Base-by-base conservation (phyloP, 2,797 vertebrate species). In the Agapornis canus region DNA sequence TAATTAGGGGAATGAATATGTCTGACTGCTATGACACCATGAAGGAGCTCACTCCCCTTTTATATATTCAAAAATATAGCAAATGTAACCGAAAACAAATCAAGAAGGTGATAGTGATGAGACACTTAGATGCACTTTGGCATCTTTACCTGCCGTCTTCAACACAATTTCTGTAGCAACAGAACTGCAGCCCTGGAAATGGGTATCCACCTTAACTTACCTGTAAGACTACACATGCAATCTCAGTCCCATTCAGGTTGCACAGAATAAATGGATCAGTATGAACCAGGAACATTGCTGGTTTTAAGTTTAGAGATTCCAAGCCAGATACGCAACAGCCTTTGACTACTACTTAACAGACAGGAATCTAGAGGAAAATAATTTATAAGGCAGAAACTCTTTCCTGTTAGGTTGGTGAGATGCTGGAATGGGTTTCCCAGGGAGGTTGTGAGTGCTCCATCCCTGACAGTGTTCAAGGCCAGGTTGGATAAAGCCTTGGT, bases 61-160 rank as follows among this genome's bases (percentile, higher is more conserved):
- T n/a, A 54, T 35, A 42, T 39, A 47, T 40, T 73, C 32, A 5
- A 75, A 71, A 81, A 57, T 5, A 27, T 2, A 76, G 48, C 52
- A 81, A 84, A 63, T 25, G 19, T 19, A 78, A 82, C 82, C 47
- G 31, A 66, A 84, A 89, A 68, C 26, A 89, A 90, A 64, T 49
- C 63, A 61, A 13, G 0, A 11, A 20, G 22, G 12, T 29, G 37
- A 61, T 9, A 13, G 32, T 25, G 32, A 56, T 8, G 5, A 2
- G 0, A 57, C 39, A 16, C 10, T 79, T 35, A 14, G 27, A 49
- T 5, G 13, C 21, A 22, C 42, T 49, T 52, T 23, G 47, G 22
- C 5, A 65, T 18, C 26, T 54, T 40, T 32, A 76, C 17, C 12
- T 54, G 21, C 25, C 3, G 2, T 14, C 47, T 59, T 49, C 31